Evolutionary conservation across 2,113 vertebrate genomes (phyloP).

Genomic region (Corythornis vintsioides): DNA sequence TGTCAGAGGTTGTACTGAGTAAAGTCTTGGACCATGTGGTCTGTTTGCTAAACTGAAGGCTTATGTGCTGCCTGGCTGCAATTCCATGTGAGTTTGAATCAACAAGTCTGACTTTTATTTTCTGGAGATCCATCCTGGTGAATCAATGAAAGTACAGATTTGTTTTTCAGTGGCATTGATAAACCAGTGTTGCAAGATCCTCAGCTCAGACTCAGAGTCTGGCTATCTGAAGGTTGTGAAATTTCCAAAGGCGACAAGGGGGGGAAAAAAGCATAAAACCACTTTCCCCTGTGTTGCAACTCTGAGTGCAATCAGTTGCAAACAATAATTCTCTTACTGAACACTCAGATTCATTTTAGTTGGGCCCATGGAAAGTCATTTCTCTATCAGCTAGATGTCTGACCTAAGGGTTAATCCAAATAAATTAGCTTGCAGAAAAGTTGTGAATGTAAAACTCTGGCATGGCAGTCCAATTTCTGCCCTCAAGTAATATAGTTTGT

Average conservation of each 20-base stretch:
- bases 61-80: neutral
- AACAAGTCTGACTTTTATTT: neutral
- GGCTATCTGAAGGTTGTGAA: constrained; percentile 53
- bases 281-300: constrained; percentile 61
- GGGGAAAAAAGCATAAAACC: neutral
- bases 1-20: neutral
- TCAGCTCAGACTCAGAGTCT: constrained; percentile 38
- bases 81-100: neutral
- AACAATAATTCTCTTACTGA: constrained; percentile 44
- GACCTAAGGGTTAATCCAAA: constrained; percentile 42
- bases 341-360: constrained; percentile 10
- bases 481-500: neutral
- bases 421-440: neutral
- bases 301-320: constrained; percentile 16
- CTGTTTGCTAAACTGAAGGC: neutral
- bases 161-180: constrained; percentile 58
- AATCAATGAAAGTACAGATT: constrained; percentile 39
- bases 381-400: constrained; percentile 44
- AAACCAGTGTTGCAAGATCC: constrained; percentile 58
- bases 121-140: neutral
- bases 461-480: neutral
- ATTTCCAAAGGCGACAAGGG: constrained; percentile 43
- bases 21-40: neutral
- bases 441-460: neutral
- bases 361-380: constrained; percentile 11